These are phyloP conservation scores for Pseudolaguvia tuberculata DNA, from an alignment of 2,113 vertebrate species.

Conservation along the genomic window DNA sequence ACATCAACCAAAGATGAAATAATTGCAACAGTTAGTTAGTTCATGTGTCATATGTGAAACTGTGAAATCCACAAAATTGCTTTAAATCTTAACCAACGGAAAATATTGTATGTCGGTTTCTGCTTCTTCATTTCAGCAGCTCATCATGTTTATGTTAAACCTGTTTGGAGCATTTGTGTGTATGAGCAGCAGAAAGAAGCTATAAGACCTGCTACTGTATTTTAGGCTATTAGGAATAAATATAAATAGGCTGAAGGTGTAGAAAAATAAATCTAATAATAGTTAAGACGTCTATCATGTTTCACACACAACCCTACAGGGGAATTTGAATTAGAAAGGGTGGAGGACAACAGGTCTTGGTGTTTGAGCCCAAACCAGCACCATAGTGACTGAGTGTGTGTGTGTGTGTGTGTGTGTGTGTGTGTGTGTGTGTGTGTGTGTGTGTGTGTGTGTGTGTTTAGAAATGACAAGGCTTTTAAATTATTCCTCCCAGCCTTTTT, in stretches of 20 bases:
- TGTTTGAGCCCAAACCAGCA: background rate
- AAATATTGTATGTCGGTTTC: conserved; percentile 41
- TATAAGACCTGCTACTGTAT: background rate
- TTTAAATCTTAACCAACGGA: conserved; percentile 52
- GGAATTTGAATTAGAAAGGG: background rate
- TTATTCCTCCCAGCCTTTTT: conserved; percentile 31
- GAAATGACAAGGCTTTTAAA: conserved; percentile 29
- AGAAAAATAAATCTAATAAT: no score
- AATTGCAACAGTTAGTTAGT: conserved; percentile 38
- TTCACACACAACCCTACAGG: background rate
- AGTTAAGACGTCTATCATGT: no score
- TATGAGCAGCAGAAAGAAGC: conserved; percentile 9
- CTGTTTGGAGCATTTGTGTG: conserved; percentile 19
- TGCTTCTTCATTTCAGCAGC: conserved; percentile 34
- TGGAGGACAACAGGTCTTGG: conserved; percentile 11
- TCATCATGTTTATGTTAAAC: conserved; percentile 29
- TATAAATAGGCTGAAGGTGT: background rate
- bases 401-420: conserved; percentile 25
- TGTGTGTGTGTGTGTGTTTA: conserved; percentile 5
- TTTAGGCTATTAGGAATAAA: background rate
- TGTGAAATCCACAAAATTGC: conserved; percentile 29
- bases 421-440: background rate
- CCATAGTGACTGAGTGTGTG: background rate
- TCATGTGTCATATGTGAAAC: conserved; percentile 23
- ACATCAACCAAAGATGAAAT: conserved; percentile 28